phyloP scores from a whole-genome alignment of 2,797 vertebrate species.

The Eutrigla gurnardus region DNA sequence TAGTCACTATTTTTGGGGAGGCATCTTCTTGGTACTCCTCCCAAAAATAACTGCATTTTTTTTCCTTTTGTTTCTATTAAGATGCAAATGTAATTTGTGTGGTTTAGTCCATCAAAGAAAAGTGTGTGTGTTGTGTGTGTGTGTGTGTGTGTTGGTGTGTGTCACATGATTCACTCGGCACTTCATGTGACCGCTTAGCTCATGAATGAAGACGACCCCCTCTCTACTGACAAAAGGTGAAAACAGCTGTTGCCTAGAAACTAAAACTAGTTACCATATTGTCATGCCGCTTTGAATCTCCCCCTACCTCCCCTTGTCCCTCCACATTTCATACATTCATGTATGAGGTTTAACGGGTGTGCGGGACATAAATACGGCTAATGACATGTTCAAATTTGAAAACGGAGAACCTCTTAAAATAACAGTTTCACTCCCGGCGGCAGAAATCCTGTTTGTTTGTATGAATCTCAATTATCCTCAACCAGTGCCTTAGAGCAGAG shows the following conservation, averaged over 20 bases:
- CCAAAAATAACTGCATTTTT: constrained; percentile 26
- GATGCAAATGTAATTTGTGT: constrained; percentile 20
- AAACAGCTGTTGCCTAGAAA: constrained; percentile 77
- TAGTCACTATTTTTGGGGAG: constrained; percentile 26
- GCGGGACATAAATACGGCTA: not conserved
- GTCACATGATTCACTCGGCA: constrained; percentile 61
- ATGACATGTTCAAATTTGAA: not conserved
- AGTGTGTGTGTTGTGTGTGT: constrained; percentile 17
- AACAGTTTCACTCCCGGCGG: no score
- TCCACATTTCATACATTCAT: constrained; percentile 20
- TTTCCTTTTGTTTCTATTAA: constrained; percentile 8
- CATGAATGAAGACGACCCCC: constrained; percentile 65
- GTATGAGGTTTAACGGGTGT: constrained; percentile 1
- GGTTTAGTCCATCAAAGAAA: not conserved
- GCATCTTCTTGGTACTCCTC: constrained; percentile 2
- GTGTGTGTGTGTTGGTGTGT: constrained; percentile 25
- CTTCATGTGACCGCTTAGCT: constrained; percentile 71
- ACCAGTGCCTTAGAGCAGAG: no score
- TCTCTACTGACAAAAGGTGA: constrained; percentile 51
- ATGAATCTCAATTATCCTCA: no score
- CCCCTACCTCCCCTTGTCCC: constrained; percentile 1
- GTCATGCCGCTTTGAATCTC: constrained; percentile 44
- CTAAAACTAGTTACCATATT: constrained; percentile 64
- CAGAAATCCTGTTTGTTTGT: no score
- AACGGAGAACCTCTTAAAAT: not conserved